Conservation (phyloP, 2,888 invertebrate species). For the Ophion obscuratus region DNA sequence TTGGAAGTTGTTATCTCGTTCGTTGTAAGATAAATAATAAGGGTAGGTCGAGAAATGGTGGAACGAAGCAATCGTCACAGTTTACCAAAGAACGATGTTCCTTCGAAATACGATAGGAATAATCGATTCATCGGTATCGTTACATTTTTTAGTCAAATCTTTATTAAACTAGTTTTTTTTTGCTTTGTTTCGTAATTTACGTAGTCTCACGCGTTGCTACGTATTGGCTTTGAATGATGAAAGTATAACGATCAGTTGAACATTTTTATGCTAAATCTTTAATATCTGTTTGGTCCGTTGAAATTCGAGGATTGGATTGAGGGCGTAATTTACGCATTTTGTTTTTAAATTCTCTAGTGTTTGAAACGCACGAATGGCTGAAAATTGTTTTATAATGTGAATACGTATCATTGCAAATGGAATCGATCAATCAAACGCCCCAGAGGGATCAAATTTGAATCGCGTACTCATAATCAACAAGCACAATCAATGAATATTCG, state of each 20-base stretch:
- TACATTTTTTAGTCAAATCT: conserved; percentile 35
- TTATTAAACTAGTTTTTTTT: conserved; percentile 1
- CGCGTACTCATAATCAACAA: conserved; percentile 6
- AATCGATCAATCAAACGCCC: conserved; percentile 1
- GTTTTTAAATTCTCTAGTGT: background rate
- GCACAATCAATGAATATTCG: conserved; percentile 32
- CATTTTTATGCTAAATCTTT: background rate
- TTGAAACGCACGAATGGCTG: background rate
- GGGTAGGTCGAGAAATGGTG: conserved; percentile 1
- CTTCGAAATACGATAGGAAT: background rate
- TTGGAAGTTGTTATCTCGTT: conserved; percentile 85
- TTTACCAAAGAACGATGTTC: conserved; percentile 35
- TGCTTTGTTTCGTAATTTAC: conserved; percentile 15
- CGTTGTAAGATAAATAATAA: conserved; percentile 73
- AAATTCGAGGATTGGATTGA: conserved; percentile 1
- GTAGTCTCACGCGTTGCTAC: background rate
- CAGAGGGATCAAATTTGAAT: background rate
- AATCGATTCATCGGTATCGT: conserved; percentile 25
- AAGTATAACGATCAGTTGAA: background rate
- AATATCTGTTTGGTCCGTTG: background rate
- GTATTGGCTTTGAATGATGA: background rate
- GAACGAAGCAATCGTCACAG: conserved; percentile 36
- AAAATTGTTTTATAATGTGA: background rate
- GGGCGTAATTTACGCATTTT: conserved; percentile 8
- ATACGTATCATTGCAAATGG: background rate